Base-by-base conservation (phyloP, 2,888 invertebrate genomes). In the Drosophila infuscata region DNA sequence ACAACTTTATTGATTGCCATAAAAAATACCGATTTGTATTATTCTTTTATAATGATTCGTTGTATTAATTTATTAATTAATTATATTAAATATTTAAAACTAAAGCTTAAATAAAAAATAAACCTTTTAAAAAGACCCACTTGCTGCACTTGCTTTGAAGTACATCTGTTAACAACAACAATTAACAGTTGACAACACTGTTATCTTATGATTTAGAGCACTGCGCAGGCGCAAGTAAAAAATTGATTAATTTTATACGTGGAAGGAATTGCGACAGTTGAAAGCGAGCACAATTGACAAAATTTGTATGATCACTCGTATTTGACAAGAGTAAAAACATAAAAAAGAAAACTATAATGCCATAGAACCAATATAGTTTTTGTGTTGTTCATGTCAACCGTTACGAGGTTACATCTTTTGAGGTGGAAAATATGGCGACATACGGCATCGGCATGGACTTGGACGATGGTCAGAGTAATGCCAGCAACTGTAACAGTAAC, bases 381-480 rank as follows among this genome's bases (percentile, higher is more conserved):
- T 25, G 29, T 49, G 51, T 51, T 80, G 83, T 76, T 53, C 68
- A 82, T 85, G 81, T 71, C 74, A 78, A 73, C 59, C 61, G 17
- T 35, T 56, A 53, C 29, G 51, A 56, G 58, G 43, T 36, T 33
- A 36, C 3, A 49, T 36, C 4, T 32, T 53, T 61, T 48, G 38
- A 30, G 29, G 25, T 46, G 3, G 52, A 74, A 73, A 78, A 67
- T 70, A 85, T 88, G 78, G 74, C 73, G 46, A 60, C 62, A 62
- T 69, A 74, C 70, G 51, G 63, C 51, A 32, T 30, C 33, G 63
- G 30, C n/a, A 74, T 83, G 88, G 88, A 88, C 49, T 48, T 78
- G 49, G 86, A 88, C 29, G 84, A 84, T 43, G 72, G 70, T 51
- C 69, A 60, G 12, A 83, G 82, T 61, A 70, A 65, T 52, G 65